Evolutionary conservation across 2,797 vertebrate species (phyloP).

Genomic region (Helarctos malayanus): DNA sequence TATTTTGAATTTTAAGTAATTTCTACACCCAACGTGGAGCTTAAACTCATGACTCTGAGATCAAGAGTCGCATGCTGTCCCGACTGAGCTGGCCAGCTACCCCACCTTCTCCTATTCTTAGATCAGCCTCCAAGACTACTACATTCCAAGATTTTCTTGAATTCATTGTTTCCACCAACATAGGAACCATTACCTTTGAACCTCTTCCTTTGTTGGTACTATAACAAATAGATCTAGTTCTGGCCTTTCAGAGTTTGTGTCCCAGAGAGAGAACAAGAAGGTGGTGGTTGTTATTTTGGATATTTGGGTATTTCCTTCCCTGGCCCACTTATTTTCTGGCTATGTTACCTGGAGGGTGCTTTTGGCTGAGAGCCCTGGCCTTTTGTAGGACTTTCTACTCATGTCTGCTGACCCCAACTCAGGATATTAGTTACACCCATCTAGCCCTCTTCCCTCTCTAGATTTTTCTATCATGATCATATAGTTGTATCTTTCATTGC

Average conservation of each 20-base stretch:
- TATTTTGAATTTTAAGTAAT: background rate
- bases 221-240: conserved; percentile 62
- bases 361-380: conserved; percentile 33
- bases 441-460: background rate
- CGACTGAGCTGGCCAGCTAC: background rate
- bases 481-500: background rate
- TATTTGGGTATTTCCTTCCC: conserved; percentile 59
- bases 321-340: conserved; percentile 59
- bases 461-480: conserved; percentile 35
- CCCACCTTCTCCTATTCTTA: conserved; percentile 48
- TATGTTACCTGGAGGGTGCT: conserved; percentile 2
- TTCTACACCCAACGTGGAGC: background rate
- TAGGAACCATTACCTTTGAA: conserved; percentile 51
- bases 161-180: conserved; percentile 22
- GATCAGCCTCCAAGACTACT: background rate
- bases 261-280: conserved; percentile 54
- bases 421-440: background rate
- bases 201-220: conserved; percentile 52
- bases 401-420: conserved; percentile 51
- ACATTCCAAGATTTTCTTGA: conserved; percentile 53
- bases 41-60: background rate
- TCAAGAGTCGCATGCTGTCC: background rate
- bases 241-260: conserved; percentile 61
- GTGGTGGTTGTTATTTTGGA: conserved; percentile 40
- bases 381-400: conserved; percentile 37